These are phyloP conservation scores for Lepus americanus DNA, from an alignment of 2,113 vertebrate species.

Conservation along the genomic window DNA sequence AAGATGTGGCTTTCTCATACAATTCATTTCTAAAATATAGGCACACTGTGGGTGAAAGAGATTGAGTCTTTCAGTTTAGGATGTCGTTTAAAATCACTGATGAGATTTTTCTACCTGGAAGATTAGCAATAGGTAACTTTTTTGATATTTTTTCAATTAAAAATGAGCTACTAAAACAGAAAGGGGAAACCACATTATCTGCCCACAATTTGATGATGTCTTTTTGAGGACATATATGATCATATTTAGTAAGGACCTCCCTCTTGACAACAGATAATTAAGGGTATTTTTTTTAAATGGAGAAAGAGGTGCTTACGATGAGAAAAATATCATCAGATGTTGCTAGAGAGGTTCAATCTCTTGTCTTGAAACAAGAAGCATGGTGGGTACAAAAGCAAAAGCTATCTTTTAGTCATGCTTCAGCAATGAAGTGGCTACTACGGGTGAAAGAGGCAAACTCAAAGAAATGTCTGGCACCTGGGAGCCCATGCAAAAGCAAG, in stretches of 20 bases:
- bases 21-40: slow-evolving; percentile 66
- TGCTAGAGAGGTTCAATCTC: slow-evolving; percentile 66
- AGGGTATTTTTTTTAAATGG: slow-evolving; percentile 44
- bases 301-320: slow-evolving; percentile 58
- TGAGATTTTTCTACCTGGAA: slow-evolving; percentile 69
- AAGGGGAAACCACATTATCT: slow-evolving; percentile 66
- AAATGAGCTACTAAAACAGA: slow-evolving; percentile 64
- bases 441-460: slow-evolving; percentile 67
- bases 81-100: slow-evolving; percentile 25
- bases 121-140: slow-evolving; percentile 65
- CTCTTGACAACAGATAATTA: slow-evolving; percentile 65
- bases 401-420: slow-evolving; percentile 59
- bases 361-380: slow-evolving; percentile 76
- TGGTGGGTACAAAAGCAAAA: slow-evolving; percentile 67
- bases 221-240: slow-evolving; percentile 67
- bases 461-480: slow-evolving; percentile 72
- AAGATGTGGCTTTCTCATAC: slow-evolving; percentile 65
- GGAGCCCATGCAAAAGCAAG: slow-evolving; percentile 58
- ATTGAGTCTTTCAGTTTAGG: slow-evolving; percentile 30
- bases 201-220: background rate
- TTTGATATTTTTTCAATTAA: slow-evolving; percentile 71
- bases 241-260: slow-evolving; percentile 40
- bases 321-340: slow-evolving; percentile 55
- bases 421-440: slow-evolving; percentile 2
- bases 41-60: slow-evolving; percentile 59